Base-by-base conservation (phyloP, 2,888 invertebrate species). In the Chrysolina haemoptera region DNA sequence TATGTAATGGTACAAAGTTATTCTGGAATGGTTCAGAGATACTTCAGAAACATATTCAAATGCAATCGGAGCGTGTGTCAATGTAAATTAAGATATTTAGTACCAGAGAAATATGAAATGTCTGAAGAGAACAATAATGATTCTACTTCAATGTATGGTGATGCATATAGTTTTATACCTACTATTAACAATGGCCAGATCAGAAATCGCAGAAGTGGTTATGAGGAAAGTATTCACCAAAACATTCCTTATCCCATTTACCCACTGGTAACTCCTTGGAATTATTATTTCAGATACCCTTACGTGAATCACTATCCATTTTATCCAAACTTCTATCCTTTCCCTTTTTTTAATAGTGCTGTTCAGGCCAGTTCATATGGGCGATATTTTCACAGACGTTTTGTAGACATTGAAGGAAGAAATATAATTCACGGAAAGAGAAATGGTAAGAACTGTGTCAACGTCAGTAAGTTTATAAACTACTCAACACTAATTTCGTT, bases 351-450 rank as follows among this genome's bases (percentile, higher is more conserved):
- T 40, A 9, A 67, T 67, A 41, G 40, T 53, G 35, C 53, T 55
- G 35, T n/a, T 11, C 53, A 40, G 50, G 35, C 18, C 50, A 69
- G 46, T 63, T 63, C 35, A 70, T 16, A 63, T 70, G 63, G 63
- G 53, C 63, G 63, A 63, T 63, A 70, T 70, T 63, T 70, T 70
- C 70, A 70, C 70, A 70, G 70, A 50, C 46, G 46, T 14, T 22
- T 48, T n/a, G 63, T 50, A 62, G 35, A 64, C 20, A 40, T 50
- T 16, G 12, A 18, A 53, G n/a, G 35, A 50, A 64, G 67, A 20
- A 67, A 55, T 41, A 16, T 5, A 14, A 11, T 16, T 18, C 50
- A 18, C 0, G 12, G 55, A 50, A 18, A 16, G 18, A 35, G 12
- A 16, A 22, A 69, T 62, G 62, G 62, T 68, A 43, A 68, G 62